phyloP scores from a whole-genome alignment of 1,140 invertebrate genomes.

The Agrypnia vestita region DNA sequence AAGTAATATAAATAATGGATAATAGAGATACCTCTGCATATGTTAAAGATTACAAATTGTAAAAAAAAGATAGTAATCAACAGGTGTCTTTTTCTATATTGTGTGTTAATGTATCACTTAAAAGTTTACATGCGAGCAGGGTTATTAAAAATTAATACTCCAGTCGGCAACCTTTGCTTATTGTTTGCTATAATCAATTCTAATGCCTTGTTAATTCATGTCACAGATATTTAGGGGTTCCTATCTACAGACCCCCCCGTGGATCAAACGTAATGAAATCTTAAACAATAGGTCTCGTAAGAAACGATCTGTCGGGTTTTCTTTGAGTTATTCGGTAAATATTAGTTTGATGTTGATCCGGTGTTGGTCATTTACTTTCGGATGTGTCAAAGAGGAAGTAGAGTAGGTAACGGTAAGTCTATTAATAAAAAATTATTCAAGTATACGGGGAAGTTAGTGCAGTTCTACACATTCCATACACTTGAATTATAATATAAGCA shows the following conservation, averaged over 20 bases:
- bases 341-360: constrained; percentile 1
- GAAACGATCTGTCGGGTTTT: not conserved
- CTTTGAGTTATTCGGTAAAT: not conserved
- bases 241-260: constrained; percentile 24
- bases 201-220: constrained; percentile 40
- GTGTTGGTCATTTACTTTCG: not conserved
- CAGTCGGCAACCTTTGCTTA: constrained; percentile 25
- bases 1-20: constrained; percentile 1
- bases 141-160: constrained; percentile 26
- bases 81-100: constrained; percentile 26
- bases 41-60: not conserved
- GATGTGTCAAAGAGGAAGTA: not conserved
- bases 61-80: not conserved
- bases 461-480: too few species aligned
- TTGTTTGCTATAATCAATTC: constrained; percentile 12
- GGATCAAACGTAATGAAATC: constrained; percentile 33
- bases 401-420: not conserved
- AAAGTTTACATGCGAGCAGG: not conserved
- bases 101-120: not conserved
- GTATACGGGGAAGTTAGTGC: too few species aligned
- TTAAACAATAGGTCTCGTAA: constrained; percentile 15
- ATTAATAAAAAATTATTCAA: too few species aligned
- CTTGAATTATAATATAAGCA: too few species aligned
- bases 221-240: constrained; percentile 28
- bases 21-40: not conserved